A percentile compares a stretch with the other conserved stretches of the same genome.
Conservation (phyloP, 2,113 vertebrate genomes). For the Melospiza melodia region DNA sequence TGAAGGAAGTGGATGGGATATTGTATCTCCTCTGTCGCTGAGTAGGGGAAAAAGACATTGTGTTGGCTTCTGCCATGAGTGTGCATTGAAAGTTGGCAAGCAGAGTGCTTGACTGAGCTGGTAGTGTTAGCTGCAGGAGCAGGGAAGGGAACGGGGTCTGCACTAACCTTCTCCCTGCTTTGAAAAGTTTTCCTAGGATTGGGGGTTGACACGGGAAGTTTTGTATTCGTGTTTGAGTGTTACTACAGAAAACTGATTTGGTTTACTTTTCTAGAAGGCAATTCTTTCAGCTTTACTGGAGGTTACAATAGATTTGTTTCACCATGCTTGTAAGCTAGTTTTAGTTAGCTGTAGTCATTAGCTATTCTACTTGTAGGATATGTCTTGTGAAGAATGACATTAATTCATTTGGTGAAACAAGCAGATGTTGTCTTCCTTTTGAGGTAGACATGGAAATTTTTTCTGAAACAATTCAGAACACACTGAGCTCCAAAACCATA, state of each 20-base stretch:
- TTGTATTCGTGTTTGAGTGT: background rate
- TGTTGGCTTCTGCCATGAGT: background rate
- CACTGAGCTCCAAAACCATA: background rate
- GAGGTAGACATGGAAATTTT: background rate
- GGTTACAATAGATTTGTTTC: background rate
- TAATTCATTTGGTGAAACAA: background rate
- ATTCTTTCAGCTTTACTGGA: background rate
- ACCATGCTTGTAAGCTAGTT: background rate
- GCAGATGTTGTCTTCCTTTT: background rate
- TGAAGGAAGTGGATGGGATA: background rate
- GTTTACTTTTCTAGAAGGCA: background rate
- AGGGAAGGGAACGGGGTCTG: background rate
- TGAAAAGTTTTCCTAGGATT: background rate
- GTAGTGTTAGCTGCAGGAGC: background rate
- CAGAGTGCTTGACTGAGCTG: background rate
- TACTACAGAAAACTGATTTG: background rate
- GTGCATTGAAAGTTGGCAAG: background rate
- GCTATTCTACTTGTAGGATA: background rate
- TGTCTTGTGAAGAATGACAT: background rate
- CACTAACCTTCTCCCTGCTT: background rate
- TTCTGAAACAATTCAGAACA: background rate
- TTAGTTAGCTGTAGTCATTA: background rate
- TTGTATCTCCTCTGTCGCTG: background rate
- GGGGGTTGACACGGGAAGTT: rapidly evolving
- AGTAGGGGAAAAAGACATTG: background rate